These are phyloP conservation scores for Gymnobelideus leadbeateri DNA, from an alignment of 2,113 vertebrate genomes.

Conservation along the genomic window DNA sequence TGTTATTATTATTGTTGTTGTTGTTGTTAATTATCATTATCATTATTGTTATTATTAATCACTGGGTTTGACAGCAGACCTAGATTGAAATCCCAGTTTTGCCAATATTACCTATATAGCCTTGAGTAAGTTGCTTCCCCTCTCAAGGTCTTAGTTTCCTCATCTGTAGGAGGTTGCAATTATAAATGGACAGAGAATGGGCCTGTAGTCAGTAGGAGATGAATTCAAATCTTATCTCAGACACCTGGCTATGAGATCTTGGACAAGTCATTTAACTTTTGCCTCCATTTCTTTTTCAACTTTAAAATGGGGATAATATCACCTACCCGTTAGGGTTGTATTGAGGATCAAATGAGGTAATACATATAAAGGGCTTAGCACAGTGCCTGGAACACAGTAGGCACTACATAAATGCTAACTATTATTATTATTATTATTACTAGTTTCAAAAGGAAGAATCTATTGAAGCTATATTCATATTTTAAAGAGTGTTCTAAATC, in stretches of 20 bases:
- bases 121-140: not conserved
- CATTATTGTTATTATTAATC: not conserved
- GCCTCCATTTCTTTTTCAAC: not conserved
- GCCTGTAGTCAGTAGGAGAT: not conserved
- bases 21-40: too few relatives aligned
- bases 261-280: not conserved
- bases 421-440: not conserved
- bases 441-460: not conserved
- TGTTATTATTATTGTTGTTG: not conserved
- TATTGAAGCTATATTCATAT: not conserved
- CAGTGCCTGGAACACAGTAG: too few relatives aligned
- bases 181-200: not conserved
- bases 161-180: not conserved
- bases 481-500: not conserved
- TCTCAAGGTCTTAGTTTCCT: not conserved
- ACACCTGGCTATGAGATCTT: not conserved
- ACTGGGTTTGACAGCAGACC: not conserved
- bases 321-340: not conserved
- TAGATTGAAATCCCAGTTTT: not conserved
- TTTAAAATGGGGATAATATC: not conserved
- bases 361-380: not conserved
- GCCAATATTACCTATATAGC: not conserved
- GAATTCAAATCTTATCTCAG: not conserved
- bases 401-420: too few relatives aligned
- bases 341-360: not conserved